Conservation (phyloP, 2,113 vertebrate genomes). For the Symphodus melops region DNA sequence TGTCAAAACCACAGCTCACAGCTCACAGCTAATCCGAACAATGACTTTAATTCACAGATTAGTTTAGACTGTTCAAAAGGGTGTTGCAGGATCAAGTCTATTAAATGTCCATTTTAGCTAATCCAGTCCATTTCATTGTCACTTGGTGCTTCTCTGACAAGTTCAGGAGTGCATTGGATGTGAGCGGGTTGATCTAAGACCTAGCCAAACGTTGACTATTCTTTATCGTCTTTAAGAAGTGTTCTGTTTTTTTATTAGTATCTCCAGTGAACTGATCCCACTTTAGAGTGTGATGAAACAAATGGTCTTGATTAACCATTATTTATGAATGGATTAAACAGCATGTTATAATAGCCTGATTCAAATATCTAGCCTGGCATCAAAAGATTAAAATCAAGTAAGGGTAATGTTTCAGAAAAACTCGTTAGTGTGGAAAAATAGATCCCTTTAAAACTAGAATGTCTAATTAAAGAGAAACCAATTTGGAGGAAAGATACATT, state of each 20-base stretch:
- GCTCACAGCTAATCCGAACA: too few species aligned
- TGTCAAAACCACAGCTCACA: too few species aligned
- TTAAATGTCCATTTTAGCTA: too few species aligned
- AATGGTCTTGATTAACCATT: slow-evolving; percentile 39
- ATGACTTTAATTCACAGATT: too few species aligned
- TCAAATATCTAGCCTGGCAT: slow-evolving; percentile 15
- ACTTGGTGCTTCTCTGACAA: too few species aligned
- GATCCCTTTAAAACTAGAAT: not conserved
- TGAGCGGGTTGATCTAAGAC: too few species aligned
- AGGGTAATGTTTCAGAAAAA: slow-evolving; percentile 43
- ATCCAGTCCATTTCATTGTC: too few species aligned
- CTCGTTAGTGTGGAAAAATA: not conserved
- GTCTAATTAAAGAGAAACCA: slow-evolving; percentile 4
- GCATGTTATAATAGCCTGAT: slow-evolving; percentile 24
- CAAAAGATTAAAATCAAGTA: slow-evolving; percentile 28
- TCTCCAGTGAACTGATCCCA: slow-evolving; percentile 19
- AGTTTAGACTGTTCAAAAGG: too few species aligned
- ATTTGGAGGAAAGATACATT: not conserved
- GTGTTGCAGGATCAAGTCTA: too few species aligned
- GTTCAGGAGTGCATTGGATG: too few species aligned
- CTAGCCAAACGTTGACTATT: not conserved
- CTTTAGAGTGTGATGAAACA: slow-evolving; percentile 54
- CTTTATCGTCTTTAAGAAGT: slow-evolving; percentile 21
- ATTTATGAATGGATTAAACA: slow-evolving; percentile 35
- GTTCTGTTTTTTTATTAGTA: slow-evolving; percentile 41